Base-by-base conservation (phyloP, 1,140 invertebrate species). In the Diploscapter pachys region DNA sequence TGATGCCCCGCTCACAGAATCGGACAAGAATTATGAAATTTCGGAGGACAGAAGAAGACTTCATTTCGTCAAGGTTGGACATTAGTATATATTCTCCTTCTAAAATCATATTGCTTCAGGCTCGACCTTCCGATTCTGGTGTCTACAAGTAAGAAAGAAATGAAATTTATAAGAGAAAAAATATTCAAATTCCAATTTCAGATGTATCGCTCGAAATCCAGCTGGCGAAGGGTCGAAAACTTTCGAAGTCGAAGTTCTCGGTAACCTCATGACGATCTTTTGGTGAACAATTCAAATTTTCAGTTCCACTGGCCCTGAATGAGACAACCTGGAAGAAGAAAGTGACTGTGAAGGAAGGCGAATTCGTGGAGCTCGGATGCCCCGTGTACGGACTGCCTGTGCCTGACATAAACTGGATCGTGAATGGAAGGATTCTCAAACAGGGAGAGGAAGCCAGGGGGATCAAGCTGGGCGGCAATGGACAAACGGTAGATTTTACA, bases 121-220 rank as follows among this genome's bases (percentile, higher is more conserved):
- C 80, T 0, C 59, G 68, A n/a, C 76, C 73, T 4, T 62, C 71
- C 3, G 86, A 87, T 73, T 72, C 77, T 6, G 86, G 86, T 3
- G 72, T 75, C 5, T 87, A 87, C 76, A 83, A 77, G 63, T 31
- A 31, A 31, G 31, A 31, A 31, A 31, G 31, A 31, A 31, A 31
- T 31, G 0, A 31, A 31, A 31, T 31, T 31, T 31, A 31, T 31
- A 31, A 31, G 31, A 31, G 31, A 31, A 1, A 1, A 31, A 31
- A 31, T 31, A 31, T 31, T 31, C 31, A 0, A 31, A 31, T 31
- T 31, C 31, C 31, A 31, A 31, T 31, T 31, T 31, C 31, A 31
- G 31, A 31, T 87, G 86, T 79, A 78, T 79, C 63, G 86, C 86
- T 4, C 79, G 81, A 5, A 88, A 88, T 80, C 78, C 79, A 52